A percentile compares a stretch with the other conserved stretches of the same genome.
Conservation (phyloP, 2,888 invertebrate species). For the Lasius platythorax region DNA sequence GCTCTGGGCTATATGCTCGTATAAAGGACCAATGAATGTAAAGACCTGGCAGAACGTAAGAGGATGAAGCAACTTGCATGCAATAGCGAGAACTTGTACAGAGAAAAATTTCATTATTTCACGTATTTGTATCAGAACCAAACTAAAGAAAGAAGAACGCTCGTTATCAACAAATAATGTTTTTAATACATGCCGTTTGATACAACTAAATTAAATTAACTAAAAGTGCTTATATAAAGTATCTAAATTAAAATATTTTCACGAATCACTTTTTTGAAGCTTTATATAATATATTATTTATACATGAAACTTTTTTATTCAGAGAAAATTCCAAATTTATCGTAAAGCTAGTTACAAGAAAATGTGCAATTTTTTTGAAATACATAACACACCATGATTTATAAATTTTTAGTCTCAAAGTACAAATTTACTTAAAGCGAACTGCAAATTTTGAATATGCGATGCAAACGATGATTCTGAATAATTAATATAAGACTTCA, state of each 20-base stretch:
- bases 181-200: background rate
- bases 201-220: background rate
- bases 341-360: background rate
- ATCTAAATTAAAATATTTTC: background rate
- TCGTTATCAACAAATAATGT: background rate
- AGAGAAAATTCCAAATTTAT: background rate
- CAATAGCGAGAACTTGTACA: constrained; percentile 12
- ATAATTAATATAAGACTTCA: background rate
- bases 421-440: background rate
- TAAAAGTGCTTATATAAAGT: background rate
- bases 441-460: background rate
- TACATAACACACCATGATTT: background rate
- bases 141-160: background rate
- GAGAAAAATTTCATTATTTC: background rate
- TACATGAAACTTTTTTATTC: background rate
- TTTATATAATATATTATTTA: background rate
- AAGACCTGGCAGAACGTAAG: background rate
- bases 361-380: background rate
- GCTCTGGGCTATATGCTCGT: constrained; percentile 27
- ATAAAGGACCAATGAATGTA: constrained; percentile 39
- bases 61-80: constrained; percentile 37
- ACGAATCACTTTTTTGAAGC: background rate
- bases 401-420: background rate
- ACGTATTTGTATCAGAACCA: background rate
- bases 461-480: background rate